A percentile compares a stretch with the other conserved stretches of the same genome.
Conservation (phyloP, 2,113 vertebrate species). For the Entelurus aequoreus region DNA sequence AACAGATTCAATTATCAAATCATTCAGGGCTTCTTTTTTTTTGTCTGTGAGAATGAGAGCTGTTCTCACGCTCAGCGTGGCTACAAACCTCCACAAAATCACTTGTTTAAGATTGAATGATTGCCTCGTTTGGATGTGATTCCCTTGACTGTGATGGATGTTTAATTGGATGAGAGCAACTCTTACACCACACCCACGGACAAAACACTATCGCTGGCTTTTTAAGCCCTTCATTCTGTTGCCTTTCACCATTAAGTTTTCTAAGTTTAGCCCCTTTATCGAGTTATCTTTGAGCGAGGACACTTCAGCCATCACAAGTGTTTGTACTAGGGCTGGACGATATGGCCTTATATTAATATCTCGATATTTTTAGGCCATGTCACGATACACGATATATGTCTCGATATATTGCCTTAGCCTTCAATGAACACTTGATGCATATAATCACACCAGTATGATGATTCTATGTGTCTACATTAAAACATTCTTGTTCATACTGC, state of each 20-base stretch:
- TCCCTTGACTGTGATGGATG: slow-evolving; percentile 50
- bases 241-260: slow-evolving; percentile 30
- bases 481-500: too few species aligned
- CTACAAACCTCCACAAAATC: slow-evolving; percentile 59
- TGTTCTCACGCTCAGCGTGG: slow-evolving; percentile 72
- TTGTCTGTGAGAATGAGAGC: slow-evolving; percentile 52
- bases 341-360: too few species aligned
- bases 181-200: slow-evolving; percentile 41
- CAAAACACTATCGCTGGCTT: not conserved
- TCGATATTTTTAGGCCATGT: too few species aligned
- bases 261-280: slow-evolving; percentile 51
- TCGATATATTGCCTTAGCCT: too few species aligned
- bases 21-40: slow-evolving; percentile 53
- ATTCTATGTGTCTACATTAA: too few species aligned
- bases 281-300: slow-evolving; percentile 33
- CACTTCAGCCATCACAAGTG: slow-evolving; percentile 36
- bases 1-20: not conserved
- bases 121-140: slow-evolving; percentile 61
- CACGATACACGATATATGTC: too few species aligned
- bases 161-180: slow-evolving; percentile 55
- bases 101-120: slow-evolving; percentile 70
- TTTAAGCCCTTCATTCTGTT: slow-evolving; percentile 10
- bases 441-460: too few species aligned
- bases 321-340: slow-evolving; percentile 14
- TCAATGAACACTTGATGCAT: too few species aligned